phyloP scores from a whole-genome alignment of 37 sponge, comb jelly and placozoan genomes.

The Amphimedon queenslandica region DNA sequence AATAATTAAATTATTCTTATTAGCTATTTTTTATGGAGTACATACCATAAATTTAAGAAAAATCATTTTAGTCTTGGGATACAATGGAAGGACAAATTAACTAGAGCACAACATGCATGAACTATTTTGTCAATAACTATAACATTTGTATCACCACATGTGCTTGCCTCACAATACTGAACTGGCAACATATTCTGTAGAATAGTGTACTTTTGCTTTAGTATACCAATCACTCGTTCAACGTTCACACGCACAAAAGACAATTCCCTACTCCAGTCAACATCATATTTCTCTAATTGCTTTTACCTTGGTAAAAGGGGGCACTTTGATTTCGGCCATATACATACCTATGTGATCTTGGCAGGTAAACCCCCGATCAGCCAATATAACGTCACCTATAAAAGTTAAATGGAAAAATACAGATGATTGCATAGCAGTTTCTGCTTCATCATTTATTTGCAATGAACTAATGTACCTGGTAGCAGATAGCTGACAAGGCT shows the following conservation, averaged over 20 bases:
- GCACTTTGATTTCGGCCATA: constrained; percentile 40
- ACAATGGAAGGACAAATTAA: constrained; percentile 33
- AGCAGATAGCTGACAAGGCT: constrained; percentile 13
- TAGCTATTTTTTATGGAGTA: background rate
- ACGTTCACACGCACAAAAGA: constrained; percentile 42
- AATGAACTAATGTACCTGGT: constrained; percentile 22
- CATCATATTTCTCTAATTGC: constrained; percentile 31
- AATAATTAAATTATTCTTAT: background rate
- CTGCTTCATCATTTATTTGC: too few species aligned
- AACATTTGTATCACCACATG: background rate
- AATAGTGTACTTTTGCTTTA: constrained; percentile 53
- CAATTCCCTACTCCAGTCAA: constrained; percentile 36
- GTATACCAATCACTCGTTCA: constrained; percentile 48
- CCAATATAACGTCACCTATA: constrained; percentile 49
- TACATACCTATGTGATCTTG: constrained; percentile 19
- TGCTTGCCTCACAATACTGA: background rate
- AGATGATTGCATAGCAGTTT: background rate
- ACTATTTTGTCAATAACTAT: constrained; percentile 24
- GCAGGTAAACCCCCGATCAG: constrained; percentile 54
- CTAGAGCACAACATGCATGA: constrained; percentile 9
- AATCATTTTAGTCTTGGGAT: constrained; percentile 21
- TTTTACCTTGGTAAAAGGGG: constrained; percentile 46
- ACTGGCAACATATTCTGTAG: constrained; percentile 32
- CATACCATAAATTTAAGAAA: background rate
- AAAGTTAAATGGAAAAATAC: background rate